Evolutionary conservation across 2,888 invertebrate genomes (phyloP).

Genomic region (Thera obeliscata): DNA sequence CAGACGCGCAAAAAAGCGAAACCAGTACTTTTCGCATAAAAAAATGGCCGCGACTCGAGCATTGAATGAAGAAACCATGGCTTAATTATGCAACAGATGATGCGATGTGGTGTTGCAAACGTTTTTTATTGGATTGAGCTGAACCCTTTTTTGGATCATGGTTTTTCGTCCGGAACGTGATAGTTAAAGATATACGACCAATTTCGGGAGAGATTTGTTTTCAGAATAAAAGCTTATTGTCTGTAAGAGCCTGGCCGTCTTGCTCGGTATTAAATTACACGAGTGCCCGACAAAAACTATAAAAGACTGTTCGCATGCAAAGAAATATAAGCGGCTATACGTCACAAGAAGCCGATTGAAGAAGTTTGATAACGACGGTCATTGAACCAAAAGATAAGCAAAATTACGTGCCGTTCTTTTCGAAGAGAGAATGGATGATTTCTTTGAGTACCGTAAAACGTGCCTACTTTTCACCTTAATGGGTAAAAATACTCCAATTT

Average conservation of each 20-base stretch:
- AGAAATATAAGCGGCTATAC: slow-evolving; percentile 46
- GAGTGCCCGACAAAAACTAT: slow-evolving; percentile 63
- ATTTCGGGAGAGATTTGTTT: slow-evolving; percentile 59
- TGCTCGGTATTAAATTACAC: slow-evolving; percentile 65
- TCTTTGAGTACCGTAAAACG: too few relatives aligned
- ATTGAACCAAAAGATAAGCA: slow-evolving; percentile 65
- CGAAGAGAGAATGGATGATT: too few relatives aligned
- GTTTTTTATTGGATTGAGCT: not conserved
- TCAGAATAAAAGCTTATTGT: slow-evolving; percentile 59
- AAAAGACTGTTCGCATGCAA: slow-evolving; percentile 65
- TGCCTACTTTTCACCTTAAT: too few relatives aligned
- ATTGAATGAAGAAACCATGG: slow-evolving; percentile 46
- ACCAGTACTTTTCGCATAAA: slow-evolving; percentile 69
- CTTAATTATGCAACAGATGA: slow-evolving; percentile 36
- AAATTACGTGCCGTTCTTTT: slow-evolving; percentile 49
- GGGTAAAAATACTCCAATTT: too few relatives aligned
- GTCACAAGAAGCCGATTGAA: slow-evolving; percentile 69
- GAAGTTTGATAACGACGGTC: slow-evolving; percentile 69
- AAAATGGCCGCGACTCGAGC: slow-evolving; percentile 38
- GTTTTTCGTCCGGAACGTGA: slow-evolving; percentile 40
- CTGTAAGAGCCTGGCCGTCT: slow-evolving; percentile 49
- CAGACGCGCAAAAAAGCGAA: slow-evolving; percentile 83
- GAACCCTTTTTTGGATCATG: not conserved
- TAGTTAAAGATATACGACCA: slow-evolving; percentile 51
- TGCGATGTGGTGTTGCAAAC: slow-evolving; percentile 26